Conservation (phyloP, 2,797 vertebrate species). For the Enteromius fasciolatus region DNA sequence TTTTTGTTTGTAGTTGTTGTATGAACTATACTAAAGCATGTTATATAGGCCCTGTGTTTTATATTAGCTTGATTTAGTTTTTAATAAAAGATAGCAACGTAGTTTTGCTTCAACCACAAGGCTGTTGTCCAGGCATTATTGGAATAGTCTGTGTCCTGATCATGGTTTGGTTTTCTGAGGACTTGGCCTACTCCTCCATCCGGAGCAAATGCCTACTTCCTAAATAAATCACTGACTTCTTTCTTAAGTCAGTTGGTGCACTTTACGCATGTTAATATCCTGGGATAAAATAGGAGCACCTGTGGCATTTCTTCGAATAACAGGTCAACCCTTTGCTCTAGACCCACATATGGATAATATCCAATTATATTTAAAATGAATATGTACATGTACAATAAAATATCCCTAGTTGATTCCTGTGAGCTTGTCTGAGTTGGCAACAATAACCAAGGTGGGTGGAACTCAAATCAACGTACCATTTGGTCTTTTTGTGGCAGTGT, state of each 20-base stretch:
- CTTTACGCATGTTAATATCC: background rate
- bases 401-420: background rate
- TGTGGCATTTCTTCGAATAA: conserved; percentile 2
- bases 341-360: background rate
- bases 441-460: background rate
- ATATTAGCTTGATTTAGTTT: conserved; percentile 8
- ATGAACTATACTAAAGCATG: background rate
- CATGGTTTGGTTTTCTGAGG: conserved; percentile 18
- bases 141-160: conserved; percentile 32
- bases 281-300: background rate
- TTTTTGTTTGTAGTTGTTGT: background rate
- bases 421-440: background rate
- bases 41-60: background rate
- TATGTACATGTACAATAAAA: background rate
- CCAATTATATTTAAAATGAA: background rate
- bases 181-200: conserved; percentile 8
- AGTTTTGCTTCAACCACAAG: background rate
- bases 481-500: background rate
- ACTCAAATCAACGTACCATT: background rate
- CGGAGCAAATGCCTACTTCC: background rate
- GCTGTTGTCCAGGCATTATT: background rate
- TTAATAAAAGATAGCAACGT: background rate
- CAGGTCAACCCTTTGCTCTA: background rate
- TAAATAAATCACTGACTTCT: background rate
- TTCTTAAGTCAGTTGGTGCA: background rate